Base-by-base conservation (phyloP, 2,888 invertebrate genomes). In the Eupeodes latifasciatus region DNA sequence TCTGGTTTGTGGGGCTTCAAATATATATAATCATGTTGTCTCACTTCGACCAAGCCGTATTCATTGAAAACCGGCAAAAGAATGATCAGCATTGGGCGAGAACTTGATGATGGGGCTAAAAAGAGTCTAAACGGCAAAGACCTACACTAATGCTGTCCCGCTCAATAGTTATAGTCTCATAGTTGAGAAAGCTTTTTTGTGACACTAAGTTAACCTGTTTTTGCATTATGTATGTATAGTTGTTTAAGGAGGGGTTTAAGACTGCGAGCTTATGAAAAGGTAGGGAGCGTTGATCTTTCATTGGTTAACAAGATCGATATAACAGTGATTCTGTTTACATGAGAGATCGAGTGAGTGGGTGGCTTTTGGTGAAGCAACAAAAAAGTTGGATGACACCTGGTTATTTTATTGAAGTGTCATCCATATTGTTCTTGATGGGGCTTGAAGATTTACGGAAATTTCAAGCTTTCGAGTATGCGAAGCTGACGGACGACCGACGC, bases 391-490 rank as follows among this genome's bases (percentile, higher is more conserved):
- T 85, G 74, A 81, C 81, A 86, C 69, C 40, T 78, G 36, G 51
- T 72, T 27, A 27, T 27, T 59, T 71, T 69, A 34, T 53, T 64
- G 16, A 53, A 81, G 80, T 81, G 83, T 83, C 87, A 83, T 87
- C 87, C 87, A 87, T 72, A 72, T 83, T 87, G 66, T 80, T 83
- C 79, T 87, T 66, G 83, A 72, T 76, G 75, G 53, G 59, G 19
- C 44, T 71, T 62, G 40, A n/a, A 16, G 49, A 34, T 64, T 75
- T 12, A 66, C 34, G 67, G 74, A 83, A 80, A 80, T 57, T 77
- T 61, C 51, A 49, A 81, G 87, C 87, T 83, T 83, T 87, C 40
- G 76, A 53, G 19, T 75, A 40, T 40, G 27, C 27, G 57, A 16
- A 55, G 14, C 12, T 62, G 57, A 40, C 5, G 6, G 40, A 40